Evolutionary conservation across 1,140 invertebrate species (phyloP).

Genomic region (Aphelenchoides avenae): DNA sequence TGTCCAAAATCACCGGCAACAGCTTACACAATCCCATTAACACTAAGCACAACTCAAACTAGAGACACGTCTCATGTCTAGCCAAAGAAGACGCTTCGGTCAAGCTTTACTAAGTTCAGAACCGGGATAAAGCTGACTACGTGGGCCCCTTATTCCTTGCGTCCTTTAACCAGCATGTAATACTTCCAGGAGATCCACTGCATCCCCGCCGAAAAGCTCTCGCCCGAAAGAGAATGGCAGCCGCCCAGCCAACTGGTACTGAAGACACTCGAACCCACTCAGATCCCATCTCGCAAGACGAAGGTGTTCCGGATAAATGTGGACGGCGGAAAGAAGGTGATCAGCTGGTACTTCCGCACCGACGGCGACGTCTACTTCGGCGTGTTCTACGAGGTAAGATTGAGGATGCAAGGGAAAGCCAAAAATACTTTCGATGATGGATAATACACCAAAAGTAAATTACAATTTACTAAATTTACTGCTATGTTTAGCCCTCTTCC

Average conservation of each 20-base stretch:
- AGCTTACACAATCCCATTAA: too few species aligned
- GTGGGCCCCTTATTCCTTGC: too few species aligned
- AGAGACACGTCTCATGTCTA: too few species aligned
- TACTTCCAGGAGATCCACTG: slow-evolving; percentile 49
- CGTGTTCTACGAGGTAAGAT: slow-evolving; percentile 45
- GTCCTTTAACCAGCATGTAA: too few species aligned
- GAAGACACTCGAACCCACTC: slow-evolving; percentile 40
- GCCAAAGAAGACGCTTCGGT: too few species aligned
- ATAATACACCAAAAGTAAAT: neutral
- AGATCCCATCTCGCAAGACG: slow-evolving; percentile 42
- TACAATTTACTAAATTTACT: neutral
- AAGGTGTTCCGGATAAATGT: slow-evolving; percentile 44
- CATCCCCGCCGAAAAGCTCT: slow-evolving; percentile 38
- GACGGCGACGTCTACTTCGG: slow-evolving; percentile 58
- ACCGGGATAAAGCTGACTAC: too few species aligned
- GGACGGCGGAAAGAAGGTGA: slow-evolving; percentile 22
- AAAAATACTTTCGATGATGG: too few species aligned
- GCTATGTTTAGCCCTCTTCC: slow-evolving; percentile 16
- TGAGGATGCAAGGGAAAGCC: slow-evolving; percentile 4
- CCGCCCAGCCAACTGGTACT: slow-evolving; percentile 34
- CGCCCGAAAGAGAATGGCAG: slow-evolving; percentile 40
- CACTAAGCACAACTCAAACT: too few species aligned
- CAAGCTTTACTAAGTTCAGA: too few species aligned
- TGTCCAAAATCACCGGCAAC: too few species aligned
- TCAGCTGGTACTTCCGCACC: slow-evolving; percentile 56